A percentile compares a stretch with the other conserved stretches of the same genome.
Evolutionary conservation across 2,113 vertebrate genomes (phyloP).

Genomic region (Xerus inauris): DNA sequence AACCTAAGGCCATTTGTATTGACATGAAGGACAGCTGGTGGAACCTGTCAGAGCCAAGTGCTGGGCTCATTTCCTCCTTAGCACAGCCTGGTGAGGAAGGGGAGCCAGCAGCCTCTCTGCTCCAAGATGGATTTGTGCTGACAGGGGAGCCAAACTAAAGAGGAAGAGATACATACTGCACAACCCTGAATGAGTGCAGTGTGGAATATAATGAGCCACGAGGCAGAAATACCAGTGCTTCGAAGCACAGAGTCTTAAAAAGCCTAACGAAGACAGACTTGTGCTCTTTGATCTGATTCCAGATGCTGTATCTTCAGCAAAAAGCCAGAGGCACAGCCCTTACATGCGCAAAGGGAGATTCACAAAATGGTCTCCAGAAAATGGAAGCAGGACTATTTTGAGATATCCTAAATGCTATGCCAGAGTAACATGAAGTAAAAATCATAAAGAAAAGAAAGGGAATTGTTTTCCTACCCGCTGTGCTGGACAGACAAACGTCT

Average conservation of each 20-base stretch:
- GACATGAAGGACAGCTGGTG: not conserved
- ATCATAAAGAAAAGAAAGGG: not conserved
- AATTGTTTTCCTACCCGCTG: not conserved
- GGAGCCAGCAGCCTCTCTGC: not conserved
- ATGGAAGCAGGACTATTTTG: not conserved
- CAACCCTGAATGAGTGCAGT: not conserved
- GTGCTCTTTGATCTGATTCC: not conserved
- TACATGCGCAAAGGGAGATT: not conserved
- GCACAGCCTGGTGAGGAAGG: not conserved
- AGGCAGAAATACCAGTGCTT: not conserved
- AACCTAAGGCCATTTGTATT: not conserved
- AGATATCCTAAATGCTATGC: not conserved
- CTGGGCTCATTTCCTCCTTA: not conserved
- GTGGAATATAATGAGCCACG: not conserved
- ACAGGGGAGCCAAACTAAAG: not conserved
- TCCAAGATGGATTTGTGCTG: not conserved
- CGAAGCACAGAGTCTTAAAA: not conserved
- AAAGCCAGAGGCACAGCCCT: not conserved
- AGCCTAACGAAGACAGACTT: not conserved
- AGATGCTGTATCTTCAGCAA: slow-evolving; percentile 37
- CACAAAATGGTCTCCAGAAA: slow-evolving; percentile 23
- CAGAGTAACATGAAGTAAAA: not conserved
- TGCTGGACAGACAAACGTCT: not conserved
- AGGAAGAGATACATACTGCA: not conserved
- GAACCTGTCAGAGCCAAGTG: not conserved